phyloP scores from a whole-genome alignment of 1,140 invertebrate genomes.

The Cherax quadricarinatus region DNA sequence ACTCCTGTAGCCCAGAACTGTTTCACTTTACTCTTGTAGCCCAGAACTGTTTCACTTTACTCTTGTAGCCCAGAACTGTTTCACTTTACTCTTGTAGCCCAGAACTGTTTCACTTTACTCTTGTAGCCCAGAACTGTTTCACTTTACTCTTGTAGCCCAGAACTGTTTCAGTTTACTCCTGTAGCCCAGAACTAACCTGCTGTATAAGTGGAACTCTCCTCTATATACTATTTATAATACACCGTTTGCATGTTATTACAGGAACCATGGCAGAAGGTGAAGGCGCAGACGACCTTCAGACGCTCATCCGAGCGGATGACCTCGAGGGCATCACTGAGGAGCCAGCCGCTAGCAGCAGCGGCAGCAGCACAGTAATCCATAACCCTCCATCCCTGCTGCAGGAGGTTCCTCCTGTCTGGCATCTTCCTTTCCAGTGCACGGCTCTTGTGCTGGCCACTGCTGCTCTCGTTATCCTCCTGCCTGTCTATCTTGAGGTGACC shows the following conservation, averaged over 20 bases:
- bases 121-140: too few species aligned
- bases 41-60: too few species aligned
- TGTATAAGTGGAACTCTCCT: too few species aligned
- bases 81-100: too few species aligned
- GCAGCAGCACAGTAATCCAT: neutral
- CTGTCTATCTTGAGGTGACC: slow-evolving; percentile 58
- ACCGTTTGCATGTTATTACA: neutral
- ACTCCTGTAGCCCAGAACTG: too few species aligned
- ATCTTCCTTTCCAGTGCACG: slow-evolving; percentile 45
- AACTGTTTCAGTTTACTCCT: too few species aligned
- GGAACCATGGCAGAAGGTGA: slow-evolving; percentile 51
- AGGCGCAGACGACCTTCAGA: slow-evolving; percentile 45
- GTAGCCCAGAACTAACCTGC: too few species aligned
- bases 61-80: too few species aligned
- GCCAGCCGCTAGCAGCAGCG: neutral
- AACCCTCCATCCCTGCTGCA: slow-evolving; percentile 22
- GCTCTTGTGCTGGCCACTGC: slow-evolving; percentile 38
- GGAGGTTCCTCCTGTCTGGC: neutral
- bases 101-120: too few species aligned
- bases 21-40: too few species aligned
- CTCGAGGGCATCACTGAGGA: slow-evolving; percentile 23
- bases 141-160: too few species aligned
- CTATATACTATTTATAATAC: too few species aligned
- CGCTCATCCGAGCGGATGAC: slow-evolving; percentile 61
- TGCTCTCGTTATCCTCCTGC: slow-evolving; percentile 43